Conservation (phyloP, 2,797 vertebrate species). For the Esox masquinongy region DNA sequence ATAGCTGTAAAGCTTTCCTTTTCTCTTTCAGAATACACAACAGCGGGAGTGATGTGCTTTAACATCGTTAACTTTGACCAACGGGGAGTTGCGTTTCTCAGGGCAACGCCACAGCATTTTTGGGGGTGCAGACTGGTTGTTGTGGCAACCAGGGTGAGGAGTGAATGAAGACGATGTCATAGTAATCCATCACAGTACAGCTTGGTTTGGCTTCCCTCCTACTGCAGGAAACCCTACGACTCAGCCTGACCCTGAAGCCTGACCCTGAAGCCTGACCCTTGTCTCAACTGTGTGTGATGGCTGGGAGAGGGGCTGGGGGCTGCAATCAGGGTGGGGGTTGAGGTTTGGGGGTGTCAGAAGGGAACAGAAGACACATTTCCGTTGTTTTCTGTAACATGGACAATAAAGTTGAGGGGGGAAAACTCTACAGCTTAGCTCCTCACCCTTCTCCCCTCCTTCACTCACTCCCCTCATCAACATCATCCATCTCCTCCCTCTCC, state of each 20-base stretch:
- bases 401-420: too few species aligned
- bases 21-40: conserved; percentile 37
- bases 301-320: too few species aligned
- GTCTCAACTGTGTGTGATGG: too few species aligned
- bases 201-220: conserved; percentile 62
- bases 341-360: too few species aligned
- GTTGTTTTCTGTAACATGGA: background rate
- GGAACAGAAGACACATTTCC: background rate
- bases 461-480: background rate
- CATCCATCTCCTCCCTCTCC: background rate
- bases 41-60: conserved; percentile 38
- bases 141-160: conserved; percentile 84
- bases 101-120: conserved; percentile 84
- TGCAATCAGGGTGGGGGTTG: too few species aligned
- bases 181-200: conserved; percentile 81
- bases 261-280: conserved; percentile 21
- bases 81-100: conserved; percentile 79
- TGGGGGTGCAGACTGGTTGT: conserved; percentile 80
- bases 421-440: background rate
- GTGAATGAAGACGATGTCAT: conserved; percentile 91
- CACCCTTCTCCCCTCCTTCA: background rate
- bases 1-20: conserved; percentile 62
- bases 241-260: conserved; percentile 44
- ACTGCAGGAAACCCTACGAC: conserved; percentile 67
- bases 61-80: conserved; percentile 49